Conservation (phyloP, 2,888 invertebrate species). For the Cantharis rufa region DNA sequence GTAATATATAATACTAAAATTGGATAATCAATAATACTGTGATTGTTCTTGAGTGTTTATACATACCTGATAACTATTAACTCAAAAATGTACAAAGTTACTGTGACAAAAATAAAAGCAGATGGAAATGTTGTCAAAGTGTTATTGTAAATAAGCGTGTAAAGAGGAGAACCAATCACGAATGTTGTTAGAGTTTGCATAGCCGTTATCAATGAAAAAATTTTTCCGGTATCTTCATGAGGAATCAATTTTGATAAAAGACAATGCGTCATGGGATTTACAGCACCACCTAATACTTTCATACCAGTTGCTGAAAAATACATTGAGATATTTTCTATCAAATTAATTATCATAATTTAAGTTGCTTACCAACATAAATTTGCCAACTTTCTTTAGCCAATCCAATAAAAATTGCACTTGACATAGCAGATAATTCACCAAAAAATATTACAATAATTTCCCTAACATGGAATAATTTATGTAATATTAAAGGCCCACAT, state of each 20-base stretch:
- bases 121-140: conserved; percentile 64
- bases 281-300: conserved; percentile 59
- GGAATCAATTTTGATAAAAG: conserved; percentile 66
- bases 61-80: conserved; percentile 61
- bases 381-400: conserved; percentile 57
- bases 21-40: neutral
- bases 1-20: neutral
- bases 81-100: conserved; percentile 55
- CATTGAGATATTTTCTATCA: neutral
- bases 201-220: conserved; percentile 70
- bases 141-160: conserved; percentile 65
- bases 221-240: conserved; percentile 62
- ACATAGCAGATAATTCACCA: conserved; percentile 44
- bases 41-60: neutral
- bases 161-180: conserved; percentile 62
- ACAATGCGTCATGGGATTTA: conserved; percentile 64
- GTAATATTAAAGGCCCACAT: conserved; percentile 62
- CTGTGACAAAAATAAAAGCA: conserved; percentile 62
- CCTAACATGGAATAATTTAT: conserved; percentile 56
- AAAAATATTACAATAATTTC: conserved; percentile 56
- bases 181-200: conserved; percentile 68
- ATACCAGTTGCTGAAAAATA: conserved; percentile 54
- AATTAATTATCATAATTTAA: neutral
- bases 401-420: conserved; percentile 45
- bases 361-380: conserved; percentile 59